Evolutionary conservation across 2,888 invertebrate genomes (phyloP).

Genomic region (Eristalis tenax): DNA sequence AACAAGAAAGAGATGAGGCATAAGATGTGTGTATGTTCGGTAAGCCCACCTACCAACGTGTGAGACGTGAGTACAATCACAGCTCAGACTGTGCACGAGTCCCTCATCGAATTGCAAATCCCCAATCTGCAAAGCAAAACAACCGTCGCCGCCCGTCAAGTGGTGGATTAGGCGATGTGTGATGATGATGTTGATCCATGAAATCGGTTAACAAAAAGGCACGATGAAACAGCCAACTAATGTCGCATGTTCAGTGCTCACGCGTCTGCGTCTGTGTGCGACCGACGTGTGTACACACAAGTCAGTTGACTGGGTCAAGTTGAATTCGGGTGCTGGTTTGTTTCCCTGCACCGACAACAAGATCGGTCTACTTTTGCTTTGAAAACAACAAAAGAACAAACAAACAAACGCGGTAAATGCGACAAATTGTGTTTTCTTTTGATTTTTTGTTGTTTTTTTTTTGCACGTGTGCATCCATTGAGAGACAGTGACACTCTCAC

Average conservation of each 20-base stretch:
- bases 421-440: too few species aligned
- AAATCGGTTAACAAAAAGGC: constrained; percentile 19
- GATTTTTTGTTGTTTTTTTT: not conserved
- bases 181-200: constrained; percentile 5
- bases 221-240: not conserved
- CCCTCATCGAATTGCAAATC: not conserved
- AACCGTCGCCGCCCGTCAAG: constrained; percentile 1
- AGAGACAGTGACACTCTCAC: not conserved
- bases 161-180: not conserved
- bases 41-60: not conserved
- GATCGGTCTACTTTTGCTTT: constrained; percentile 35
- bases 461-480: constrained; percentile 45
- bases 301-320: constrained; percentile 66
- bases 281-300: not conserved
- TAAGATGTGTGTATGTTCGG: not conserved
- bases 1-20: too few species aligned
- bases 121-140: not conserved
- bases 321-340: constrained; percentile 70
- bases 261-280: constrained; percentile 12
- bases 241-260: constrained; percentile 9
- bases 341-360: not conserved
- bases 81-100: not conserved
- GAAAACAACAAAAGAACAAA: constrained; percentile 9
- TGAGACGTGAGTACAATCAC: not conserved
- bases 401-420: not conserved